Evolutionary conservation across 2,888 invertebrate species (phyloP), one percentile per base, ranked within the genome.

Genomic region (Tetragnatha montana): DNA sequence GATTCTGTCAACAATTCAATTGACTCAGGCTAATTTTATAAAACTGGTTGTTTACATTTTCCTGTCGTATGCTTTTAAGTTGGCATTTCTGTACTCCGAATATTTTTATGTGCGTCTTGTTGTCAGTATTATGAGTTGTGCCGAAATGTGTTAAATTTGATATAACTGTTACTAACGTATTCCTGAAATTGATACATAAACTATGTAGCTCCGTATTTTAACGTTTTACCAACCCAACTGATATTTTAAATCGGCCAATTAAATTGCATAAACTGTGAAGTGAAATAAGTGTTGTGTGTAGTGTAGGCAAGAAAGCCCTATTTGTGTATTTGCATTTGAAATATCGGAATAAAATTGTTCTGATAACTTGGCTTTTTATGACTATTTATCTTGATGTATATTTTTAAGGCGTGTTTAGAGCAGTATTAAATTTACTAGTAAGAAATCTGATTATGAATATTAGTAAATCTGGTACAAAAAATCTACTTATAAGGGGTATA

Each of bases 1-100:
- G 85, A 85, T 89, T 84, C 84, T 81, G 89, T 89, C 89, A 85
- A 89, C 85, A 81, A 81, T 81, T 89, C 71, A 82, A 82, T 88
- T 88, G 89, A 89, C 89, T 89, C 76, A 81, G 89, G 78, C 81
- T 85, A 89, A 78, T 89, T 89, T 89, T 89, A 89, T 89, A 88
- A 86, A 80, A 83, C 79, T 83, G 74, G 35, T 80, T 88, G 21
- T 83, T 78, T 73, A 83, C 76, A 80, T 74, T 60, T 68, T 69
- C 68, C 22, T 81, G 69, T 69, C n/a, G 47, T 78, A 68, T 70
- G 76, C 51, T 81, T 89, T 85, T 84, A 17, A 60, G 76, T 80
- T 84, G 81, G 35, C 10, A 85, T 19, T 78, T 51, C 68, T 85
- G 22, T 80, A 81, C 75, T 70, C 82, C 73, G 22, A 49, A n/a